Base-by-base conservation (phyloP, 2,113 vertebrate genomes). In the Nothocercus julius region DNA sequence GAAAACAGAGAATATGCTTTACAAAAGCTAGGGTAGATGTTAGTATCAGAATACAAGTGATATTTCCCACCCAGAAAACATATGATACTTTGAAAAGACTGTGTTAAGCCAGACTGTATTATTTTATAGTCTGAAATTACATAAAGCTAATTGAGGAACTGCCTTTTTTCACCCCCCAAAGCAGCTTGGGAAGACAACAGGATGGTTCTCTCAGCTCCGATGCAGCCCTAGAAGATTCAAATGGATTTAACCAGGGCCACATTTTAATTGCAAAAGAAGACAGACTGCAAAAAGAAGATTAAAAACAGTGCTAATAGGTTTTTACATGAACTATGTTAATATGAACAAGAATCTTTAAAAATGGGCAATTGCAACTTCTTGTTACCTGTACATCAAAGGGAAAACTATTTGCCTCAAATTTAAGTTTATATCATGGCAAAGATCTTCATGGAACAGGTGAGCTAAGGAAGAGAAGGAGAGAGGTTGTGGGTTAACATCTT, bases 371-470 rank as follows among this genome's bases (percentile, higher is more conserved):
- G 67, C 73, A 69, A 49, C 19, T 24, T 74, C 34, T 47, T 0
- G 0, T 85, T 81, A 79, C 75, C 69, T 82, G 32, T 58, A 86
- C 44, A 84, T 86, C 82, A 92, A 92, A 95, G 66, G 20, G 56
- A 58, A 84, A 88, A 17, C 2, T 16, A 61, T 81, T 78, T 93
- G 80, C 44, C 76, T 93, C 27, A 0, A 86, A 87, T 91, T 47
- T 75, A 68, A 85, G 32, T 85, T 92, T 62, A 16, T 81, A n/a
- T n/a, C 38, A 45, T 84, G 82, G 51, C 47, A 36, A 85, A 95
- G n/a, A 66, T 76, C 70, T 82, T 89, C 21, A 18, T 58, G 73
- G 70, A 87, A 74, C 77, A 94, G 92, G 87, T 96, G 77, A 89
- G 83, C 56, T 86, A 78, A 81, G 44, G 25, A 49, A 82, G 25